A percentile compares a stretch with the other conserved stretches of the same genome.
Conservation (phyloP, 1,140 invertebrate genomes). For the Bombus pascuorum region DNA sequence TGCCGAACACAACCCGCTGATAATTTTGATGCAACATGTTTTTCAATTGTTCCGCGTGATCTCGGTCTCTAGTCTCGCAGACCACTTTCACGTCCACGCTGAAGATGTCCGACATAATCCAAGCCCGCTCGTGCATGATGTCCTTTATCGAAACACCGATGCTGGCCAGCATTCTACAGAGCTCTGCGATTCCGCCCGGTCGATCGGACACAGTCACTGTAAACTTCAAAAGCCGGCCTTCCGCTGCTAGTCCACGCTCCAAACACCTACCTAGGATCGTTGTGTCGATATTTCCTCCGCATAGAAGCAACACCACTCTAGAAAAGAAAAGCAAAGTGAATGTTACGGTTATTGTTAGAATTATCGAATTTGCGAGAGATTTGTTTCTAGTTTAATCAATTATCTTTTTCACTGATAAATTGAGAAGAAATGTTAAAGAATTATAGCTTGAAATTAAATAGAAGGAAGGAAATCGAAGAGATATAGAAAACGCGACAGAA, state of each 20-base stretch:
- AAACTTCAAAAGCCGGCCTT: constrained; percentile 93
- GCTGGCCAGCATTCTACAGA: constrained; percentile 89
- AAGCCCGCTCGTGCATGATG: constrained; percentile 96
- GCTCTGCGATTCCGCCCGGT: constrained; percentile 93
- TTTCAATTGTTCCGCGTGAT: constrained; percentile 88
- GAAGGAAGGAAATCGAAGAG: neutral
- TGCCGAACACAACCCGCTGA: constrained; percentile 77
- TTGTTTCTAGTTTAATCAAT: no score
- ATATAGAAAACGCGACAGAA: neutral
- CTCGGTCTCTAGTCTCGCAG: constrained; percentile 92
- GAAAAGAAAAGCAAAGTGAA: neutral
- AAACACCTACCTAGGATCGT: constrained; percentile 94
- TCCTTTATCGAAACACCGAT: constrained; percentile 96
- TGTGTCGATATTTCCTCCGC: constrained; percentile 97
- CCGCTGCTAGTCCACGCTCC: constrained; percentile 94
- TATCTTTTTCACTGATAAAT: no score
- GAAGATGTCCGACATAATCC: constrained; percentile 94
- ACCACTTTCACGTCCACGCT: constrained; percentile 92
- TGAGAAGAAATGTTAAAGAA: no score
- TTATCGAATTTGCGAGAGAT: no score
- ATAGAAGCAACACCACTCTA: constrained; percentile 92
- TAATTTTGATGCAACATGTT: constrained; percentile 85
- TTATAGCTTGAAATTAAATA: no score
- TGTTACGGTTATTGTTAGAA: neutral
- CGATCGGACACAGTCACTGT: constrained; percentile 93